These are phyloP conservation scores for Thunnus maccoyii DNA, from an alignment of 2,113 vertebrate species.

Conservation along the genomic window DNA sequence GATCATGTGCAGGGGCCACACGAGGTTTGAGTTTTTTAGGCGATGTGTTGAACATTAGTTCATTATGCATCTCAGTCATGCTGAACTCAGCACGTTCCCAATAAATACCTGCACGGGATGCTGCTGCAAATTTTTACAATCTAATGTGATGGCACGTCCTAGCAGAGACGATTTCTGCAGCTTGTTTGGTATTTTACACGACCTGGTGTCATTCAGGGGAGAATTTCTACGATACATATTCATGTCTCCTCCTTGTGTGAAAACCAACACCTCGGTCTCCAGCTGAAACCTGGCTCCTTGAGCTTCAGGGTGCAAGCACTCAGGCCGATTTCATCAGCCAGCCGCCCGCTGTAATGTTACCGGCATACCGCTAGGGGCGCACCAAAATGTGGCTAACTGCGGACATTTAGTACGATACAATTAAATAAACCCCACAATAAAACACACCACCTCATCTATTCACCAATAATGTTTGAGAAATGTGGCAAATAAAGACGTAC, in stretches of 20 bases:
- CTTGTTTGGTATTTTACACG: background rate
- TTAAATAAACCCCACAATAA: background rate
- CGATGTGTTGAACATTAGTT: conserved; percentile 39
- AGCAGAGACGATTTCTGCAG: too few species aligned
- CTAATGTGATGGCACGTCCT: too few species aligned
- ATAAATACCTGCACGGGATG: conserved; percentile 43
- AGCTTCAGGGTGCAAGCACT: conserved; percentile 65
- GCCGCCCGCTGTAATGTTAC: conserved; percentile 47
- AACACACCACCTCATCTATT: background rate
- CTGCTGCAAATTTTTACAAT: background rate
- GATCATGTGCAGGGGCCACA: conserved; percentile 61
- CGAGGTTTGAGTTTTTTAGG: conserved; percentile 12
- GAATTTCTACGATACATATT: background rate
- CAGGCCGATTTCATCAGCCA: conserved; percentile 86
- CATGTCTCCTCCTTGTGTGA: background rate
- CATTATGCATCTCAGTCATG: conserved; percentile 30
- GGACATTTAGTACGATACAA: conserved; percentile 39
- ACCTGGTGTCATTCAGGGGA: background rate
- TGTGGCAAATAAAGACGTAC: too few species aligned
- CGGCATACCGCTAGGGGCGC: conserved; percentile 74
- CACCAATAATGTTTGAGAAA: accelerated
- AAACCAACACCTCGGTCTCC: conserved; percentile 12
- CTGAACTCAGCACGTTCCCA: conserved; percentile 26
- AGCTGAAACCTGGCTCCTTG: conserved; percentile 15
- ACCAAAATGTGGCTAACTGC: background rate